phyloP scores from a whole-genome alignment of 2,797 vertebrate genomes.

The Pseudochirops corinnae region DNA sequence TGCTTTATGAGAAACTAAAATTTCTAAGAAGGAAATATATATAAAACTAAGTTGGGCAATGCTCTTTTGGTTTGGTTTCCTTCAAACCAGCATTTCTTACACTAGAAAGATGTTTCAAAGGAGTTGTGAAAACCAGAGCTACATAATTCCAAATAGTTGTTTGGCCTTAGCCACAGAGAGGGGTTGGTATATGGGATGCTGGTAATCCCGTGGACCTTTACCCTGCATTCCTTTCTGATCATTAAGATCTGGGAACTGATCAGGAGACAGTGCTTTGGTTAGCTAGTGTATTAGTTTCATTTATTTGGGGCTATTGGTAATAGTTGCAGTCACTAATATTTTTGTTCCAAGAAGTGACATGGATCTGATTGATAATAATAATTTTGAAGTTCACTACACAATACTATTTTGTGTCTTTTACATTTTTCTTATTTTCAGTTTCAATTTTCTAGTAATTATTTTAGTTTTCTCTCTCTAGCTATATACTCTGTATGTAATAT shows the following conservation, averaged over 20 bases:
- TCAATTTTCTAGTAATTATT: not conserved
- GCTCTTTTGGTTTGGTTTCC: not conserved
- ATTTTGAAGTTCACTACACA: slow-evolving; percentile 18
- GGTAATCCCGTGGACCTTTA: not conserved
- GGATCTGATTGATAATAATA: not conserved
- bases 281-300: not conserved
- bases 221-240: not conserved
- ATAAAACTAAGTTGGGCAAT: not conserved
- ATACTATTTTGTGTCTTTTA: not conserved
- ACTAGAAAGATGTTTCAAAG: not conserved
- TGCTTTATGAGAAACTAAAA: not conserved
- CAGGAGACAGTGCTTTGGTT: not conserved
- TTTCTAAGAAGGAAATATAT: not conserved
- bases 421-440: slow-evolving; percentile 29
- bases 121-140: not conserved
- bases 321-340: not conserved
- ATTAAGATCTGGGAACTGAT: not conserved
- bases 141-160: not conserved
- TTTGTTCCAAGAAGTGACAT: slow-evolving; percentile 2
- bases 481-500: not conserved
- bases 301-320: not conserved
- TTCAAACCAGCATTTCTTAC: not conserved
- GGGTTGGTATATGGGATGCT: not conserved
- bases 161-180: not conserved
- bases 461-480: not conserved